A percentile compares a stretch with the other conserved stretches of the same genome.
These are phyloP conservation scores for Druceiella hillmani DNA, from an alignment of 2,888 invertebrate genomes.

Conservation along the genomic window DNA sequence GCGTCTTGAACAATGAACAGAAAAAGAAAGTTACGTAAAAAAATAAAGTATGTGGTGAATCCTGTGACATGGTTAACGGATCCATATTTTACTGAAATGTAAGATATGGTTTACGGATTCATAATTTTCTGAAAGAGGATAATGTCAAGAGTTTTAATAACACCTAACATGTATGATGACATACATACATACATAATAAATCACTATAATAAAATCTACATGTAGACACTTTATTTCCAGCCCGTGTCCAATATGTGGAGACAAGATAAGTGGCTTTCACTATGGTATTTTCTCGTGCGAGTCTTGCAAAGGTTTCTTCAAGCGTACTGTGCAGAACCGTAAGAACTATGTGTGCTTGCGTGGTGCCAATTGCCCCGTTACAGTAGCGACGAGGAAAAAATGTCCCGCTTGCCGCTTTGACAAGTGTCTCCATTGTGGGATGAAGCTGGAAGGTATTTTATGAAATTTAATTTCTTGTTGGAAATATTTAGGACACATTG, in stretches of 20 bases:
- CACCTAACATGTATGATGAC: no score
- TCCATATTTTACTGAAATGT: no score
- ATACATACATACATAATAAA: no score
- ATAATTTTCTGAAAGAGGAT: no score
- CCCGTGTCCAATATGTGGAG: constrained; percentile 93
- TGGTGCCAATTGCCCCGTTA: constrained; percentile 88
- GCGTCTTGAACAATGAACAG: no score
- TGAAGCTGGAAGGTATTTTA: constrained; percentile 84
- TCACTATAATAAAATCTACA: no score
- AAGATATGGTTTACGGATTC: no score
- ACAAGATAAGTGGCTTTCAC: constrained; percentile 95
- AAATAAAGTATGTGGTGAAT: no score
- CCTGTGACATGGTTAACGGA: no score
- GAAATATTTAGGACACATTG: constrained; percentile 3
- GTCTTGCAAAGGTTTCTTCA: constrained; percentile 97
- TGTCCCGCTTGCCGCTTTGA: constrained; percentile 96
- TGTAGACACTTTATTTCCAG: constrained; percentile 48
- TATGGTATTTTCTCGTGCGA: constrained; percentile 98
- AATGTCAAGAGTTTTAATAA: no score
- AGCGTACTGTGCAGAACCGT: constrained; percentile 96
- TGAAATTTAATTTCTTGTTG: no score
- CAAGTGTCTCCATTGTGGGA: constrained; percentile 91
- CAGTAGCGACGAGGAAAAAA: constrained; percentile 90
- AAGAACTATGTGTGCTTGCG: constrained; percentile 93
- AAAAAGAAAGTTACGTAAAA: no score